Evolutionary conservation across 2,113 vertebrate species (phyloP).

Genomic region (Brachyhypopomus occidentalis): DNA sequence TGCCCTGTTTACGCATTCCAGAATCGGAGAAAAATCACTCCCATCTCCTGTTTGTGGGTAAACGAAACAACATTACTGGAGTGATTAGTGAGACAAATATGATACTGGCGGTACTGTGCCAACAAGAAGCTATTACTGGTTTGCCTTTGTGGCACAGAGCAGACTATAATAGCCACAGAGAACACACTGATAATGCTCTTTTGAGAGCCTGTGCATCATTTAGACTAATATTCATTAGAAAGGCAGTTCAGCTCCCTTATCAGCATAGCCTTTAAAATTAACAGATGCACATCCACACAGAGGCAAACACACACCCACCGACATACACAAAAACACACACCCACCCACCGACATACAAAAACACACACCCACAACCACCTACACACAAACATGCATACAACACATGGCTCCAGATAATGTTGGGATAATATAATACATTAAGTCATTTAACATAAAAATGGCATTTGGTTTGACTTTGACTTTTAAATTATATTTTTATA

Average conservation of each 20-base stretch:
- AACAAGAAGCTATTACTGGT: conserved; percentile 47
- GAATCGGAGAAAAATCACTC: conserved; percentile 35
- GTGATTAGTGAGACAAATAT: conserved; percentile 48
- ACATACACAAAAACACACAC: not conserved
- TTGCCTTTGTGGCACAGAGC: conserved; percentile 31
- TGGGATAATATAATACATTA: too few relatives aligned
- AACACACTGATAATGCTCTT: conserved; percentile 48
- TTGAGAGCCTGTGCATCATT: conserved; percentile 42
- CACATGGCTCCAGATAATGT: not conserved
- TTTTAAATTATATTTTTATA: too few relatives aligned
- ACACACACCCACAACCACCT: not conserved
- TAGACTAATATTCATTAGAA: conserved; percentile 48
- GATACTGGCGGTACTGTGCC: conserved; percentile 29
- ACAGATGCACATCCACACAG: not conserved
- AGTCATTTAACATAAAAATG: too few relatives aligned
- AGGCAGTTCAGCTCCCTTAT: conserved; percentile 34
- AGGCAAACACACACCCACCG: not conserved
- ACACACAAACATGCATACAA: not conserved
- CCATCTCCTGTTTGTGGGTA: conserved; percentile 26
- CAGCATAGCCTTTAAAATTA: conserved; percentile 44
- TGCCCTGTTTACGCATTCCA: conserved; percentile 27
- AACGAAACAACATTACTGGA: conserved; percentile 43
- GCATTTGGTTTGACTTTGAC: too few relatives aligned
- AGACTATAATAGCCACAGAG: conserved; percentile 41
- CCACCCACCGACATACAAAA: too few relatives aligned